These are phyloP conservation scores for Decapterus maruadsi DNA, from an alignment of 2,797 vertebrate species.

Conservation along the genomic window DNA sequence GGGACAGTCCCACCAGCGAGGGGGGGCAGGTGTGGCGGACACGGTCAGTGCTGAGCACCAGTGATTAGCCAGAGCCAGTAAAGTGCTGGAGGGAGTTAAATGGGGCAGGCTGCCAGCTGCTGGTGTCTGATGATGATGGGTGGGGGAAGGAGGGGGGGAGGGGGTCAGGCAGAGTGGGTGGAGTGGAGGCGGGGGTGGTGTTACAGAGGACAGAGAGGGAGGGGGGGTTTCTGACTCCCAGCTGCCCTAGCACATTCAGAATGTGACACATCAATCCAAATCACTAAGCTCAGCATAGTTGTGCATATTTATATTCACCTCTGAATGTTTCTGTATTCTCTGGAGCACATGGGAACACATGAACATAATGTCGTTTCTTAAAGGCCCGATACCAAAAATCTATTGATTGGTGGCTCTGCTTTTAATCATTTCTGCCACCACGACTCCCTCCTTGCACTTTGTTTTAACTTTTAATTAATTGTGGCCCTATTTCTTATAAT, in stretches of 20 bases:
- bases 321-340: not conserved
- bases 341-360: not conserved
- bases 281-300: constrained; percentile 15
- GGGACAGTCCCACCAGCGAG: constrained; percentile 89
- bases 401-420: no score
- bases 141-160: constrained; percentile 25
- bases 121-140: constrained; percentile 73
- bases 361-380: no score
- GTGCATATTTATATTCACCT: not conserved
- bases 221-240: constrained; percentile 66
- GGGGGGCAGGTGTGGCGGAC: constrained; percentile 89
- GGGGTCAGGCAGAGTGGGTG: constrained; percentile 38
- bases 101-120: constrained; percentile 91
- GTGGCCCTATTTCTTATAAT: no score
- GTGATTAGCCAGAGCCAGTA: constrained; percentile 91
- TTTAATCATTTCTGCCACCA: no score
- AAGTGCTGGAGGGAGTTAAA: constrained; percentile 85
- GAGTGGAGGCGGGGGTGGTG: constrained; percentile 34
- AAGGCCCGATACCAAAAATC: no score
- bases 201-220: not conserved
- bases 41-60: constrained; percentile 88
- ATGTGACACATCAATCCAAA: constrained; percentile 60
- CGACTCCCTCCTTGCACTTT: no score
- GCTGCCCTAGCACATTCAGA: constrained; percentile 66
- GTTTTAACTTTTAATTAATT: no score